Conservation (phyloP, 2,113 vertebrate species). For the Phyllostomus discolor region DNA sequence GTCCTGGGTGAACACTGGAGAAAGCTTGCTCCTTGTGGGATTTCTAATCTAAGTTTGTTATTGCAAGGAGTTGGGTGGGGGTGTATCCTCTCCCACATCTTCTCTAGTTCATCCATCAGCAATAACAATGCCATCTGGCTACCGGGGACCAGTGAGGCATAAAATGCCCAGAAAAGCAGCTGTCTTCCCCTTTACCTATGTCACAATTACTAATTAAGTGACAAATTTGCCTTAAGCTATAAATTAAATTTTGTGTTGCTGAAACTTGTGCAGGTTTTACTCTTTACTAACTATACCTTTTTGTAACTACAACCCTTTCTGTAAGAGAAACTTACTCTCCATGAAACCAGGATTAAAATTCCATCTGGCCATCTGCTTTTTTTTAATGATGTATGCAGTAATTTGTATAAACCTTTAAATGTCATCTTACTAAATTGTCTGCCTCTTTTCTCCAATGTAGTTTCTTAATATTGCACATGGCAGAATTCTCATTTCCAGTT, state of each 20-base stretch:
- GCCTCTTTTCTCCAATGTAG: neutral
- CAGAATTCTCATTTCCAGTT: neutral
- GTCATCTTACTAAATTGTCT: neutral
- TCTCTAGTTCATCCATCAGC: constrained; percentile 57
- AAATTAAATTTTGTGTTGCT: constrained; percentile 34
- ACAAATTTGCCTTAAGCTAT: constrained; percentile 57
- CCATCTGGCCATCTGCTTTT: neutral
- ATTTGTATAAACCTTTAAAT: constrained; percentile 15
- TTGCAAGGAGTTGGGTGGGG: neutral
- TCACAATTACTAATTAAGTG: constrained; percentile 68
- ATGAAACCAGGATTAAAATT: neutral
- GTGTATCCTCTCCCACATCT: neutral
- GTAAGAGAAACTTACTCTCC: neutral
- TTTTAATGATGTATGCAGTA: neutral
- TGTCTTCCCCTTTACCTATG: constrained; percentile 70
- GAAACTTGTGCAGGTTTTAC: neutral
- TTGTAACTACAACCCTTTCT: neutral
- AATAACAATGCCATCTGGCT: constrained; percentile 71
- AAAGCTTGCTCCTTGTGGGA: neutral
- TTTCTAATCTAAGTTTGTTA: neutral
- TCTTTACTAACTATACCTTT: neutral
- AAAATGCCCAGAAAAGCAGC: constrained; percentile 60
- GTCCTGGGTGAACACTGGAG: neutral
- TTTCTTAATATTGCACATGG: neutral
- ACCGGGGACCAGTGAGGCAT: constrained; percentile 58